Base-by-base conservation (phyloP, 2,113 vertebrate species). In the Macroglossus sobrinus region DNA sequence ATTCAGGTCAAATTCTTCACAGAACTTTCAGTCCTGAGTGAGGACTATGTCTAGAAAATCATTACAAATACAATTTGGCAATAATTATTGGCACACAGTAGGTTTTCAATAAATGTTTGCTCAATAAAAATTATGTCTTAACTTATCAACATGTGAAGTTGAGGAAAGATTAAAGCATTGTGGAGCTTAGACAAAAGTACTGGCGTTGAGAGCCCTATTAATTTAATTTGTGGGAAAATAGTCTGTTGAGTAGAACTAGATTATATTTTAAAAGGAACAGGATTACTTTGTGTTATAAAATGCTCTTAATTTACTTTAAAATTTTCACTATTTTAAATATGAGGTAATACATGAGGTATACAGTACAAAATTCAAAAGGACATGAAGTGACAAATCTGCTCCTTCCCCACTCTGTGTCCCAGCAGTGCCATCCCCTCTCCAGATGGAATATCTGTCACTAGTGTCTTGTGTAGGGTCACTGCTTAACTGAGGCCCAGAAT, bases 1-100 rank as follows among this genome's bases (percentile, higher is more conserved):
- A 97, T 94, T 97, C 95, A 98, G 95, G 97, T 97, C 96, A 96
- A 97, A 98, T 95, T 97, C 94, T 97, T 97, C 96, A 97, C 84
- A 98, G 92, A 96, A 97, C 95, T 97, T 98, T 97, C 95, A 95
- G 97, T 97, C 96, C 97, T 97, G 91, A 97, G 59, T 95, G 95
- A 93, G 80, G 97, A 96, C 97, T 97, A 96, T 81, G 91, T 96
- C 96, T 97, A 97, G 94, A 97, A 98, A 97, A 97, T 97, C 96
- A 97, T 97, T 98, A 97, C 88, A 97, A 97, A 98, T 96, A 98
- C 74, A 97, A 92, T 97, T 97, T 97, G 96, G 97, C 88, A 97
- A 95, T 95, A 98, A 97, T 97, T 96, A 97, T 45, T 74, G 84
- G 91, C 89, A 95, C 47, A 88, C 0, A 97, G 43, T 59, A 97